Evolutionary conservation across 2,888 invertebrate genomes (phyloP).

Genomic region (Leucophora obtusa): DNA sequence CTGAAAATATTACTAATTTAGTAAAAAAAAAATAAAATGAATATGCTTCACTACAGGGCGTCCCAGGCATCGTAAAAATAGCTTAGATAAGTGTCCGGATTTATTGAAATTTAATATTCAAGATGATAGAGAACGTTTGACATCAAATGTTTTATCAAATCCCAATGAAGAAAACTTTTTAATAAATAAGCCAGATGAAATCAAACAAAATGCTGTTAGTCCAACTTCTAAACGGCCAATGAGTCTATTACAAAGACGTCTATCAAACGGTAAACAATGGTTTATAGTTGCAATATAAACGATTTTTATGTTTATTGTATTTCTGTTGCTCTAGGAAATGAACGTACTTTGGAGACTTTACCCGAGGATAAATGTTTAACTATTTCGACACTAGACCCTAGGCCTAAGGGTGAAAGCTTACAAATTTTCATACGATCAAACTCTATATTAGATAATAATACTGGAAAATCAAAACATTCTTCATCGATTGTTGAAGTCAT

Average conservation of each 20-base stretch:
- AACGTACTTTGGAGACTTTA: constrained; percentile 4
- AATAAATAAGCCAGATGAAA: background rate
- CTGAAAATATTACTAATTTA: too few relatives aligned
- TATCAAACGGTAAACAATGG: background rate
- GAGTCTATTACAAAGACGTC: background rate
- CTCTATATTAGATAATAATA: constrained; percentile 69
- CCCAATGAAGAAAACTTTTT: constrained; percentile 79
- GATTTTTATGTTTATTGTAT: background rate
- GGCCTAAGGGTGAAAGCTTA: constrained; percentile 79
- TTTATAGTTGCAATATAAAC: too few relatives aligned
- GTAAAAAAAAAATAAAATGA: background rate
- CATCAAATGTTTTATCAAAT: constrained; percentile 86
- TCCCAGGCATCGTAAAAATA: background rate
- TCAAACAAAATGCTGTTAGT: constrained; percentile 25
- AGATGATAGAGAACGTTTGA: constrained; percentile 83
- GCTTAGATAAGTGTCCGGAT: background rate
- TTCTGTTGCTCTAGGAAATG: background rate
- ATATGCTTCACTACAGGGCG: background rate
- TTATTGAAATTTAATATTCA: background rate
- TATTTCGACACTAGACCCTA: constrained; percentile 17
- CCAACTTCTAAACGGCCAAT: constrained; percentile 59
- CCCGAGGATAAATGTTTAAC: constrained; percentile 14
- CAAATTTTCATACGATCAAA: constrained; percentile 81
- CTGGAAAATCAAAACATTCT: background rate
- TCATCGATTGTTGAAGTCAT: constrained; percentile 13